Conservation (phyloP, 2,888 invertebrate species). For the Andrena bicolor region DNA sequence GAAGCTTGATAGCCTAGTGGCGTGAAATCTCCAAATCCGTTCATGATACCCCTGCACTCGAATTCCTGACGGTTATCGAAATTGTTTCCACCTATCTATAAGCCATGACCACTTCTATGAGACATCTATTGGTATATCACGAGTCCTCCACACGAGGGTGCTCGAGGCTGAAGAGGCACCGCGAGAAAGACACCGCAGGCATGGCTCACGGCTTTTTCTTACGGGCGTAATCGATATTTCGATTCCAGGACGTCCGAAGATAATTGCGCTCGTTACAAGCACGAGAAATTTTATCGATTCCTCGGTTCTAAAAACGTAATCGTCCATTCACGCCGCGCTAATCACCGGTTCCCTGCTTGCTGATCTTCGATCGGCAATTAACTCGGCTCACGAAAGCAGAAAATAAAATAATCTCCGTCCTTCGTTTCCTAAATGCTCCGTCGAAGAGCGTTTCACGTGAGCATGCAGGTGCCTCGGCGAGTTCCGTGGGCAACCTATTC, state of each 20-base stretch:
- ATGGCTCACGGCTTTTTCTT: slow-evolving; percentile 42
- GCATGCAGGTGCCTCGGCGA: background rate
- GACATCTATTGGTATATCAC: slow-evolving; percentile 43
- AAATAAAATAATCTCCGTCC: slow-evolving; percentile 29
- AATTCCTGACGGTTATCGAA: background rate
- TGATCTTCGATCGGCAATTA: slow-evolving; percentile 45
- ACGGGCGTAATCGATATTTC: slow-evolving; percentile 61
- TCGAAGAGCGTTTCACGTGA: background rate
- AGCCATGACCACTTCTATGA: background rate
- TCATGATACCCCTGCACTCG: no score
- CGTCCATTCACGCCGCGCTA: slow-evolving; percentile 47
- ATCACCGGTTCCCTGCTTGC: slow-evolving; percentile 45
- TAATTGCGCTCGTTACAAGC: slow-evolving; percentile 59
- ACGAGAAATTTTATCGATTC: slow-evolving; percentile 59
- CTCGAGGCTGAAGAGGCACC: slow-evolving; percentile 53
- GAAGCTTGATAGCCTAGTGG: no score
- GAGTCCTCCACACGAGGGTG: slow-evolving; percentile 50
- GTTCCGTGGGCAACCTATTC: background rate
- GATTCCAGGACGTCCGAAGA: slow-evolving; percentile 48
- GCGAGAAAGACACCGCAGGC: slow-evolving; percentile 49
- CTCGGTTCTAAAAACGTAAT: slow-evolving; percentile 47
- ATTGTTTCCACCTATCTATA: background rate
- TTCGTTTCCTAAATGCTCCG: background rate
- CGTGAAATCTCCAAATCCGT: no score
- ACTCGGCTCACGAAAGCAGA: slow-evolving; percentile 23